Base-by-base conservation (phyloP, 1,140 invertebrate genomes). In the Diorhabda carinulata region DNA sequence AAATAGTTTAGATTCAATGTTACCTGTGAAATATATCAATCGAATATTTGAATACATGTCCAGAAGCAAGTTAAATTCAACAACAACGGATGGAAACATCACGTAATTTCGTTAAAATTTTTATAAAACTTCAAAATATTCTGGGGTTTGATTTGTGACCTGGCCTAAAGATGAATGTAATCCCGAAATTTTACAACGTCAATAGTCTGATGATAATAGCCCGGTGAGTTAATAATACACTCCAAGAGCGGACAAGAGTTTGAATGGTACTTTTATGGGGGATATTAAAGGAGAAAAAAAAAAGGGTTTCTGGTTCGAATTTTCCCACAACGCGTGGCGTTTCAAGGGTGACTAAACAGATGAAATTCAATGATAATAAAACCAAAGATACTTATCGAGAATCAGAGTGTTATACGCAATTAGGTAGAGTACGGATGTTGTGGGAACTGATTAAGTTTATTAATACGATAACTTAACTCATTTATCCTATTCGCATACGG, bases 321-420 rank as follows among this genome's bases (percentile, higher is more conserved):
- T 60, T 60, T 60, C 59, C 59, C 59, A 60, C 59, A 60, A 60
- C 59, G 59, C 59, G 59, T 60, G 59, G 59, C 59, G 42, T 6
- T 60, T 60, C 59, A 10, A 60, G 59, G 59, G 59, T 60, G 59
- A 60, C 42, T 60, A 25, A 42, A 60, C 25, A 60, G 59, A 25
- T 40, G 59, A 60, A 40, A 7, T 25, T 40, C 42, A 10, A 60
- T 7, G 25, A 42, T 40, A 40, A 60, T 40, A 4, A 60, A 60
- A 60, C 10, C 25, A 40, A 10, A 60, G 59, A 60, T 60, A 60
- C 59, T 60, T 60, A 60, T 60, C 59, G 59, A 25, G 25, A 42
- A 40, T 52, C 47, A 52, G 2, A 52, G 47, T 52, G 47, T 52
- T 52, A 52, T 52, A n/a, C n/a, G 47, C 47, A 52, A 52, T 52